Evolutionary conservation across 2,888 invertebrate species (phyloP).

Genomic region (Saturnia pavonia): DNA sequence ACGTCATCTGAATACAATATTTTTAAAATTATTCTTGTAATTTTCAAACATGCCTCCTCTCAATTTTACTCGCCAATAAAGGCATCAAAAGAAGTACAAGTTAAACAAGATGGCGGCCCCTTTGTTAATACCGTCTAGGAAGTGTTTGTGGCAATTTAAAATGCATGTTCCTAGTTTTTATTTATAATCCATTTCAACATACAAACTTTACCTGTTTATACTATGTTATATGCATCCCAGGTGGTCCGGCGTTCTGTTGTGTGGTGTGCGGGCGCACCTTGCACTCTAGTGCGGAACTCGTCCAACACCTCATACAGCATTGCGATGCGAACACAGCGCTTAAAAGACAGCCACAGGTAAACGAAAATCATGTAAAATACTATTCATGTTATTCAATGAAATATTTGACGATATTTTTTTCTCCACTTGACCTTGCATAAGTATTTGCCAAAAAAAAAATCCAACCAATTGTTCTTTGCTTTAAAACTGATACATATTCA

Average conservation of each 20-base stretch:
- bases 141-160: too few species aligned
- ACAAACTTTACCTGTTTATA: too few species aligned
- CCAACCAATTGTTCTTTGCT: too few species aligned
- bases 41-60: too few species aligned
- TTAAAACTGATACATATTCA: not conserved
- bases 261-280: slow-evolving; percentile 88
- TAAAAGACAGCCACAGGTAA: slow-evolving; percentile 87
- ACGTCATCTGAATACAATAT: too few species aligned
- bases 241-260: slow-evolving; percentile 86
- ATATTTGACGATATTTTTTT: not conserved
- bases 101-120: too few species aligned
- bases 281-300: slow-evolving; percentile 87
- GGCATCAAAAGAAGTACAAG: too few species aligned
- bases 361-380: not conserved
- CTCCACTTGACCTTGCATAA: not conserved
- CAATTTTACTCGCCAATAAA: too few species aligned
- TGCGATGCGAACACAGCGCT: slow-evolving; percentile 93
- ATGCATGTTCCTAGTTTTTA: too few species aligned
- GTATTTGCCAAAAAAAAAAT: not conserved
- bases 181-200: too few species aligned
- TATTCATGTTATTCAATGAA: not conserved
- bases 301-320: slow-evolving; percentile 91
- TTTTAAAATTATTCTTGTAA: too few species aligned
- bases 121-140: too few species aligned
- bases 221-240: slow-evolving; percentile 35